A percentile compares a stretch with the other conserved stretches of the same genome.
These are phyloP conservation scores for Nesometra sesokonis DNA, from an alignment of 35 echinoderm and acorn worm genomes.

Conservation along the genomic window DNA sequence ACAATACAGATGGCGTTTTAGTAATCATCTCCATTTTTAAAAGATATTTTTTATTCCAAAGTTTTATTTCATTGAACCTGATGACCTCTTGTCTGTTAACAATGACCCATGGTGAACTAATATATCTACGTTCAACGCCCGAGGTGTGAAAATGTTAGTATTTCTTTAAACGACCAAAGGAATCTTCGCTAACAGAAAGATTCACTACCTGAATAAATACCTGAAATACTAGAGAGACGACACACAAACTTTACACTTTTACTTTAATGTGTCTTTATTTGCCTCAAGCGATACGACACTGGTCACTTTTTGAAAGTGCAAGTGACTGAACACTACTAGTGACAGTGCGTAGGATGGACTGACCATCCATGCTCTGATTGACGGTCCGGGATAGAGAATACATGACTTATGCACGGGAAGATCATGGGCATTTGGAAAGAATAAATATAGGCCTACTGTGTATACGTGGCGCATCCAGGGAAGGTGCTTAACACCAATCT, in stretches of 20 bases:
- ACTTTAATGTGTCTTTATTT: not conserved
- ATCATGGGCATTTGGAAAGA: too few relatives aligned
- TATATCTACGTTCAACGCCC: not conserved
- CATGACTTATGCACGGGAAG: too few relatives aligned
- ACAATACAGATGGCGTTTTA: not conserved
- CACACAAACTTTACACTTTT: not conserved
- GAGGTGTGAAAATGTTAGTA: not conserved
- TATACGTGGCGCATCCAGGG: too few relatives aligned
- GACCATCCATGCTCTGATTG: too few relatives aligned
- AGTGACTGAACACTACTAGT: not conserved
- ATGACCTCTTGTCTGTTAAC: not conserved
- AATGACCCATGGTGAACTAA: not conserved
- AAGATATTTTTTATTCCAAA: not conserved
- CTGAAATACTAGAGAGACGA: not conserved
- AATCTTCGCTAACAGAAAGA: not conserved
- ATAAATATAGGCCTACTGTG: too few relatives aligned
- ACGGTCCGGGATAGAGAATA: too few relatives aligned
- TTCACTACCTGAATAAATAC: not conserved
- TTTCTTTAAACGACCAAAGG: not conserved
- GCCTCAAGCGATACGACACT: not conserved
- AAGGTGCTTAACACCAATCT: too few relatives aligned
- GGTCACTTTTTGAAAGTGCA: not conserved
- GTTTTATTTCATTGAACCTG: not conserved
- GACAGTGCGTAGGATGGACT: not conserved
- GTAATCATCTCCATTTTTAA: not conserved